Percentiles rank a stretch among this genome's conserved stretches.
phyloP scores from a whole-genome alignment of 2,113 vertebrate species.

The Microcebus lehilahytsara region DNA sequence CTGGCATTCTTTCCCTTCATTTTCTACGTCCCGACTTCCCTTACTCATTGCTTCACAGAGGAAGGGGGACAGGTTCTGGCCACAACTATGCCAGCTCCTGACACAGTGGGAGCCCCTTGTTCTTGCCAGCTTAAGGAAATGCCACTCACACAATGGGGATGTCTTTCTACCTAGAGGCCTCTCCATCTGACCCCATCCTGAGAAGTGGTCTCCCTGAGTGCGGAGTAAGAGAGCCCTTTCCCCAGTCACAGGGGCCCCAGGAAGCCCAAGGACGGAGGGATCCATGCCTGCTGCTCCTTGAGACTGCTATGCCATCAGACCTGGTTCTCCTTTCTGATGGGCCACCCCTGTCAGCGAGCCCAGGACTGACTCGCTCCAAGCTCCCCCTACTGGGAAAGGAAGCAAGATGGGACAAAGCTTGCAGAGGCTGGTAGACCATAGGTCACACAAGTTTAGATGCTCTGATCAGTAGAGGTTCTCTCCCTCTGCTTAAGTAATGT shows the following conservation, averaged over 20 bases:
- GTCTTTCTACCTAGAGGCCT: conserved; percentile 56
- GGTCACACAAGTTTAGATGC: conserved; percentile 41
- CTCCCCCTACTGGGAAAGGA: conserved; percentile 23
- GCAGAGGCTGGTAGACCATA: conserved; percentile 38
- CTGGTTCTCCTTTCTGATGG: neutral
- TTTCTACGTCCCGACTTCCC: neutral
- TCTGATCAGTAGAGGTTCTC: conserved; percentile 53
- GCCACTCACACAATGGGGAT: conserved; percentile 28
- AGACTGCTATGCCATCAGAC: conserved; percentile 9
- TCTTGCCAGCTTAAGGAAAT: conserved; percentile 1
- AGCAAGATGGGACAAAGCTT: neutral
- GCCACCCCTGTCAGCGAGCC: neutral
- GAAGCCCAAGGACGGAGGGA: conserved; percentile 64
- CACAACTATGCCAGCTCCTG: neutral
- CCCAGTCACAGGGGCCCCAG: conserved; percentile 46
- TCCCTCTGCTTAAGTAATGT: conserved; percentile 61
- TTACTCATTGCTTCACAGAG: neutral
- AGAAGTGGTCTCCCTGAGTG: conserved; percentile 79
- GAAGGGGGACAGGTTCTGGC: neutral
- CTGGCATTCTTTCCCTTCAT: conserved; percentile 3
- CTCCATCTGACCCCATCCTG: conserved; percentile 70
- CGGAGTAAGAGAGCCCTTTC: conserved; percentile 73
- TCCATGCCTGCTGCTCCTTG: conserved; percentile 46
- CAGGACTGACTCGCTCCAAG: neutral
- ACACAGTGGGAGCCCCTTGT: neutral